Conservation (phyloP, 2,888 invertebrate species). For the Dicyrtomina minuta region DNA sequence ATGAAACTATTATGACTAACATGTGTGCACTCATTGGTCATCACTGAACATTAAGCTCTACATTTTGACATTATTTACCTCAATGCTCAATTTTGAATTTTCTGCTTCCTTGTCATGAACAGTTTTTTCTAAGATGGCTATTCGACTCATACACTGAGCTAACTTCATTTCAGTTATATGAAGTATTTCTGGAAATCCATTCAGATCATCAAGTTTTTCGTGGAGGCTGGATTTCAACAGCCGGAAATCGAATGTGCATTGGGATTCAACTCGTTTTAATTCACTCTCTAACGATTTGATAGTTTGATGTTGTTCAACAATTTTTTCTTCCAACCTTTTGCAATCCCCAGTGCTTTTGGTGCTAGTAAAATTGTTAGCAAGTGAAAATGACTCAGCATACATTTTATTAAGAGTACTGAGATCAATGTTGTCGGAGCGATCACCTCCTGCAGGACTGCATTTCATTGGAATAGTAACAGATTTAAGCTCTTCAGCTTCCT, state of each 20-base stretch:
- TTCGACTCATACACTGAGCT: slow-evolving; percentile 32
- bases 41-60: too few species aligned
- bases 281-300: slow-evolving; percentile 42
- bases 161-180: slow-evolving; percentile 42
- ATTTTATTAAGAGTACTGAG: slow-evolving; percentile 20
- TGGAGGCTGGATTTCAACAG: slow-evolving; percentile 44
- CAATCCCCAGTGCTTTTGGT: neutral
- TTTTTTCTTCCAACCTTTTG: slow-evolving; percentile 40
- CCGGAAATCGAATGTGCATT: slow-evolving; percentile 44
- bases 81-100: slow-evolving; percentile 11
- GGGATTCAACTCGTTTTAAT: slow-evolving; percentile 47
- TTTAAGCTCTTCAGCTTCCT: neutral
- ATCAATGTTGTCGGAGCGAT: slow-evolving; percentile 18
- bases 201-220: slow-evolving; percentile 47
- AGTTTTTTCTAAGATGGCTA: slow-evolving; percentile 27
- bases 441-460: neutral
- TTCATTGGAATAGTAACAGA: neutral
- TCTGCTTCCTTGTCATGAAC: slow-evolving; percentile 29
- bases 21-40: neutral
- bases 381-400: slow-evolving; percentile 24
- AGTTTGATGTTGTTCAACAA: slow-evolving; percentile 44
- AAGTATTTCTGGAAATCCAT: slow-evolving; percentile 45
- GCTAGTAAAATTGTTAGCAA: neutral
- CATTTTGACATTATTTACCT: slow-evolving; percentile 25
- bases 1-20: neutral